Evolutionary conservation across 2,888 invertebrate genomes (phyloP), one percentile per base, ranked within the genome.

Genomic region (Myopa testacea): DNA sequence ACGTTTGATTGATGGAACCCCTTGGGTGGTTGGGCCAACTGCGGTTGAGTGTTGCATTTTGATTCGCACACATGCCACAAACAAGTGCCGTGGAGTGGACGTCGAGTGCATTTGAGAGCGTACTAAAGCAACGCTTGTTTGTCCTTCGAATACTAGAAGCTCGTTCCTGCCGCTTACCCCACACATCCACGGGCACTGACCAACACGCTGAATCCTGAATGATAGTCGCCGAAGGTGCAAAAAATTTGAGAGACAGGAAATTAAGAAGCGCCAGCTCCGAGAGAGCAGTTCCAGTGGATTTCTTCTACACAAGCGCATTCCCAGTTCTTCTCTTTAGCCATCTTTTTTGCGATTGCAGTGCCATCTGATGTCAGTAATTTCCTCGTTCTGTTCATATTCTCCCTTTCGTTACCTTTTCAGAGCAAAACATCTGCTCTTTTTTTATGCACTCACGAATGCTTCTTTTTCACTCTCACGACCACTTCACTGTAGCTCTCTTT

Each of bases 81-180:
- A 58, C 65, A 37, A 50, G 75, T 67, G 58, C 75, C 68, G 52
- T 63, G 65, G 75, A 78, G 78, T 72, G 72, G 40, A 40, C 58
- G 58, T 58, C 40, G 75, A 78, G 79, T 26, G 76, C 72, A 55
- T 69, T 73, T 73, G 67, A 69, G 69, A 62, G 55, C 69, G 55
- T 78, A 78, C 77, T 79, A 70, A 73, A 75, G 60, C 70, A 78
- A 77, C 79, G 55, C 73, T 79, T 75, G 75, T 69, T 73, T 75
- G 71, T 77, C 60, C 52, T 74, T 55, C 62, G 70, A 60, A 71
- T 55, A 60, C 34, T 10, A 5, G 38, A 3, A 26, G 62, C 62
- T 63, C 62, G 62, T 4, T 1, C 3, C 38, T 37, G 37, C 8
- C n/a, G 19, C 19, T 19, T 16, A 40, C 10, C 62, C 38, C 67